A percentile compares a stretch with the other conserved stretches of the same genome.
phyloP scores from a whole-genome alignment of 1,140 invertebrate species.

The Archegozetes longisetosus region DNA sequence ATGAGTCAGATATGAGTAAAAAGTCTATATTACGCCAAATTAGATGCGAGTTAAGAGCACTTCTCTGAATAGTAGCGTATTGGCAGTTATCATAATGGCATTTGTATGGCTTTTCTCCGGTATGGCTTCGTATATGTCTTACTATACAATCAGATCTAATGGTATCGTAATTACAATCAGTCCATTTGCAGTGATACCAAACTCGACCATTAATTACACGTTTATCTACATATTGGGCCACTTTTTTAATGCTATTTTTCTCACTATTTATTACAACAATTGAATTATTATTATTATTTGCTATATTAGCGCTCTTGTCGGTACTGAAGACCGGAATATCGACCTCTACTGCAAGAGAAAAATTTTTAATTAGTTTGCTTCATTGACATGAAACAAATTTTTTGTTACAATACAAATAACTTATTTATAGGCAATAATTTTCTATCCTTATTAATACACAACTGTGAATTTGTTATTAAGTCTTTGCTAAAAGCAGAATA shows the following conservation, averaged over 20 bases:
- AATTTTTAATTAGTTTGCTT: no score
- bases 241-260: constrained; percentile 11
- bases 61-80: constrained; percentile 4
- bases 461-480: no score
- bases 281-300: background rate
- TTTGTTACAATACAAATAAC: no score
- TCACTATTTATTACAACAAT: background rate
- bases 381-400: no score
- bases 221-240: background rate
- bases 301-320: background rate
- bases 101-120: constrained; percentile 10
- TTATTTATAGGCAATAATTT: no score
- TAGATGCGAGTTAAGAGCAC: constrained; percentile 4
- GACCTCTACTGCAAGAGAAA: background rate
- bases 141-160: constrained; percentile 8
- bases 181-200: background rate
- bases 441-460: no score
- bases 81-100: constrained; percentile 6
- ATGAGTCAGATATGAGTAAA: no score
- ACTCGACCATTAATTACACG: background rate
- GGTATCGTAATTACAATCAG: constrained; percentile 1
- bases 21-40: no score
- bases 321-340: background rate
- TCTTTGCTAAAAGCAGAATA: no score
- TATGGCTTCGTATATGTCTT: constrained; percentile 7